phyloP scores from a whole-genome alignment of 2,113 vertebrate genomes.

The Columba livia region DNA sequence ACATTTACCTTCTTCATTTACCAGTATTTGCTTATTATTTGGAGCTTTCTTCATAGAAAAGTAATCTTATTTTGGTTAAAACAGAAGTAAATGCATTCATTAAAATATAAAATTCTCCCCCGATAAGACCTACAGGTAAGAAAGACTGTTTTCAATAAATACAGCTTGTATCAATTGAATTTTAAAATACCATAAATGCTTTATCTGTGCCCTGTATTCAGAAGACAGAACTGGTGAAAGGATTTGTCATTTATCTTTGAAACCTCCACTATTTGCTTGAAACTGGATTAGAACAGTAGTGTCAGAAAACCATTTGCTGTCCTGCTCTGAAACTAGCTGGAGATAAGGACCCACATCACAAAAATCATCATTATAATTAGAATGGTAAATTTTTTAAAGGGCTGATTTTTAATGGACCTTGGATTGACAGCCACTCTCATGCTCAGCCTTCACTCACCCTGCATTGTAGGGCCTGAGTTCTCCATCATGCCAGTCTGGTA shows the following conservation, averaged over 20 bases:
- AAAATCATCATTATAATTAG: background rate
- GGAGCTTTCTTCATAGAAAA: background rate
- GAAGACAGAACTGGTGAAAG: background rate
- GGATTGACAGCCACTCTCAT: background rate
- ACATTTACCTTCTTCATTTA: conserved; percentile 17
- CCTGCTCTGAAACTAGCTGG: background rate
- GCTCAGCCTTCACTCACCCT: background rate
- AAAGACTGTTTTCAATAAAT: conserved; percentile 2
- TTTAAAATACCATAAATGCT: background rate
- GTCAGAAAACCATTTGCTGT: background rate
- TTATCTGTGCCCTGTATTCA: background rate
- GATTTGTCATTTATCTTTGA: background rate
- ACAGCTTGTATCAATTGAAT: background rate
- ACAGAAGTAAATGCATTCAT: background rate
- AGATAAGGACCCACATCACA: background rate
- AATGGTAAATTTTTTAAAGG: background rate
- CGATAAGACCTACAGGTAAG: background rate
- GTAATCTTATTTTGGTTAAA: conserved; percentile 12
- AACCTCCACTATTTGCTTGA: background rate
- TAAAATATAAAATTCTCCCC: background rate
- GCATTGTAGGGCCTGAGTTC: background rate
- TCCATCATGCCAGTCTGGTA: background rate
- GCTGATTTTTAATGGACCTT: background rate
- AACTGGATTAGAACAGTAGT: background rate
- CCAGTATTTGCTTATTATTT: conserved; percentile 1